These are phyloP conservation scores for Petrocephalus zakoni DNA, from an alignment of 2,113 vertebrate species.

Conservation along the genomic window DNA sequence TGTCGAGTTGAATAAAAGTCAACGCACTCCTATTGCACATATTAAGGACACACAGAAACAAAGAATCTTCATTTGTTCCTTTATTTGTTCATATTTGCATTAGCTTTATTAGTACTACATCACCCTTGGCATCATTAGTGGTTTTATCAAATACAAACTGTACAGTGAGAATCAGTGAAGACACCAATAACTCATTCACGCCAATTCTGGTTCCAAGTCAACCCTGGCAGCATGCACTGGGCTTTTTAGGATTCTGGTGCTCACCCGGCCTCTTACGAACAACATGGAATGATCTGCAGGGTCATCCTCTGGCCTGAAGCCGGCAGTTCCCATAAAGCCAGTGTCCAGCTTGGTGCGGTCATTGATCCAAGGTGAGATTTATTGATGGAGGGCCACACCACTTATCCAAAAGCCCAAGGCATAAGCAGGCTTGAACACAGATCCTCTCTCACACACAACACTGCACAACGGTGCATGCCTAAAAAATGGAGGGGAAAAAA, in stretches of 20 bases:
- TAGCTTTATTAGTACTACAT: conserved; percentile 38
- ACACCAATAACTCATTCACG: background rate
- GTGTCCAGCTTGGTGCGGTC: background rate
- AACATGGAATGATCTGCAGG: background rate
- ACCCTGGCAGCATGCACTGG: background rate
- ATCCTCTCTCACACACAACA: conserved; percentile 12
- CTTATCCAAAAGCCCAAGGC: conserved; percentile 16
- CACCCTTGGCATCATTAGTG: conserved; percentile 37
- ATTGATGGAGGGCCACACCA: background rate
- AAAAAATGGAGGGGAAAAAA: conserved; percentile 8
- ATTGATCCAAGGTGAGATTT: background rate
- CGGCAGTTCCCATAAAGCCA: background rate
- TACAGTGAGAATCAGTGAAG: conserved; percentile 5
- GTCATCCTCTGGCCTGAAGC: background rate
- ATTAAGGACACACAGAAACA: background rate
- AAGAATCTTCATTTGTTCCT: conserved; percentile 18
- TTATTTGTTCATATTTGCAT: conserved; percentile 39
- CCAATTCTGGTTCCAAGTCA: background rate
- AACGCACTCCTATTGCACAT: background rate
- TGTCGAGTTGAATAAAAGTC: background rate
- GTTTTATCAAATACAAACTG: conserved; percentile 40
- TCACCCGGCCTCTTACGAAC: background rate
- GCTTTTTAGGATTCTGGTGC: background rate
- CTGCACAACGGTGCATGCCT: background rate
- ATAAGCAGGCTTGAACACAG: conserved; percentile 17